Evolutionary conservation across 1,140 invertebrate genomes (phyloP), one percentile per base, ranked within the genome.

Genomic region (Diploscapter pachys): DNA sequence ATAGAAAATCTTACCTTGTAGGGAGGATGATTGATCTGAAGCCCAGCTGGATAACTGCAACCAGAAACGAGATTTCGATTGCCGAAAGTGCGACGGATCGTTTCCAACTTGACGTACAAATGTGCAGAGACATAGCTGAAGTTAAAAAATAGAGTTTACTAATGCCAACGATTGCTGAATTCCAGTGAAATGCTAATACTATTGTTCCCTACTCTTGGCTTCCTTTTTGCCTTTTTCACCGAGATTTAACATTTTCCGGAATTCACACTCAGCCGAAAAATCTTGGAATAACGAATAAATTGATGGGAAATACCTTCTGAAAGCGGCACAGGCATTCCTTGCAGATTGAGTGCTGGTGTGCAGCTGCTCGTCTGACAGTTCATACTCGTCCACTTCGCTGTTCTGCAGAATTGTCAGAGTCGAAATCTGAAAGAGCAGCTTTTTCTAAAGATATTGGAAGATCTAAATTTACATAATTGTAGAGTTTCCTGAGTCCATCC

Each of bases 401-500:
- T 71, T 63, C 51, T 67, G 70, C 48, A 80, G 55, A 11, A 72
- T 56, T 52, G 56, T 70, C 49, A 78, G 70, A 3, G 77, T 78
- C 31, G 77, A 71, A 4, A 78, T 72, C 77, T 78, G 62, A 61
- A 76, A 66, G 31, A 62, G 62, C 31, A 13, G 51, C 31, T 31
- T 31, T 31, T 31, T 31, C 31, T 31, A 31, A 31, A 31, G 31
- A 31, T 31, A 31, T 31, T 31, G 31, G 31, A 31, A 31, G 31
- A 31, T 31, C 31, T 31, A 31, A 31, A 76, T 72, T 55, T 68
- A 94, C 91, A 79, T 96, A 92, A 89, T 98, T 98, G 83, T 94
- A 92, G 9, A 98, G 87, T 86, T 94, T 93, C 8, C 95, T 87
- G 3, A 97, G 88, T 0, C 95, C 95, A 89, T 97, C 94, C 83